Percentiles rank a stretch among this genome's conserved stretches.
Conservation (phyloP, 2,113 vertebrate genomes). For the Columbina picui region DNA sequence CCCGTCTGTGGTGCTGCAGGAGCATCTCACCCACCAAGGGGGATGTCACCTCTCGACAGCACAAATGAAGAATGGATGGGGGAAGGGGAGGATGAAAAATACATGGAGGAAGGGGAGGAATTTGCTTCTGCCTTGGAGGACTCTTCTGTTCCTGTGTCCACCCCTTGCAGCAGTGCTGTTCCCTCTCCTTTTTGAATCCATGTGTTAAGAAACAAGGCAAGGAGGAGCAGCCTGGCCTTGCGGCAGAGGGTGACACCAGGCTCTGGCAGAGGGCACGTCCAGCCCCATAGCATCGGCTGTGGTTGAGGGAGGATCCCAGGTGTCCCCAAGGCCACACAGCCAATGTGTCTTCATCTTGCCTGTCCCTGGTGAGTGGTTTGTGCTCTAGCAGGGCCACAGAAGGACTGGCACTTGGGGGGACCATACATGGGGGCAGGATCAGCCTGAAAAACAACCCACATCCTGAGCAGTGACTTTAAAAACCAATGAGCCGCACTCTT, state of each 20-base stretch:
- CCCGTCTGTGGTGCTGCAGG: not conserved
- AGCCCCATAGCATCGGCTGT: rapidly evolving
- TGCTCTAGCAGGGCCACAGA: rapidly evolving
- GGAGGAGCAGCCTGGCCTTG: not conserved
- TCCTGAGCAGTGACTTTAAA: not conserved
- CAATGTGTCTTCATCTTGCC: rapidly evolving
- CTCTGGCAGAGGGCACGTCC: not conserved
- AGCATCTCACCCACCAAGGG: not conserved
- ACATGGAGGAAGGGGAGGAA: not conserved
- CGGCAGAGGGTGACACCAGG: not conserved
- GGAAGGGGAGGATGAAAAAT: not conserved
- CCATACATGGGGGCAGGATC: not conserved
- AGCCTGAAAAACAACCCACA: not conserved
- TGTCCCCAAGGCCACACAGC: not conserved
- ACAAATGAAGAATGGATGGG: not conserved
- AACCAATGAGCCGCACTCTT: not conserved
- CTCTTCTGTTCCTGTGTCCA: not conserved
- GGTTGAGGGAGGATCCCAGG: not conserved
- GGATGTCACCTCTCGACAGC: not conserved
- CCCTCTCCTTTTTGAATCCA: not conserved
- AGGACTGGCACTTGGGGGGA: not conserved
- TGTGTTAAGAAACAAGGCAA: too few species aligned
- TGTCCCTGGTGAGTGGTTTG: rapidly evolving
- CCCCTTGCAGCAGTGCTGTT: not conserved
- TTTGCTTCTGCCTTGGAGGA: not conserved